Percentiles rank a stretch among this genome's conserved stretches.
Evolutionary conservation across 2,113 vertebrate genomes (phyloP).

Genomic region (Litocranius walleri): DNA sequence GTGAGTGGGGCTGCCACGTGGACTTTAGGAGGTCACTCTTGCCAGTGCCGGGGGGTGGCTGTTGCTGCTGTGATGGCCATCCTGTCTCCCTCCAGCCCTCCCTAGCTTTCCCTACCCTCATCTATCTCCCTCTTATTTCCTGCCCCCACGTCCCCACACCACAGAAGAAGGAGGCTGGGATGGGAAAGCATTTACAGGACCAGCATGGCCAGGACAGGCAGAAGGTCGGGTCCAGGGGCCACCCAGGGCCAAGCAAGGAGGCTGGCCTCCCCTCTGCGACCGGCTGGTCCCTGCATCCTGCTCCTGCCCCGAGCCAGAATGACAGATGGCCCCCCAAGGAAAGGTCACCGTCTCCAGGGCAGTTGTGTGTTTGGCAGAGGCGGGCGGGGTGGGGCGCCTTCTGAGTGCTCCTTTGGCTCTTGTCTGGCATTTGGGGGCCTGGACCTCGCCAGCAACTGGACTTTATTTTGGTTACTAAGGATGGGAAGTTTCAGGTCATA

Average conservation of each 20-base stretch:
- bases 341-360: slow-evolving; percentile 24
- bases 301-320: slow-evolving; percentile 21
- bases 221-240: not conserved
- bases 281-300: not conserved
- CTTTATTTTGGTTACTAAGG: slow-evolving; percentile 69
- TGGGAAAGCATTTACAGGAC: not conserved
- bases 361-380: not conserved
- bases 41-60: not conserved
- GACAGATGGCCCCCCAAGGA: slow-evolving; percentile 57
- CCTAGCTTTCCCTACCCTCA: no score
- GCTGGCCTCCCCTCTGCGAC: not conserved
- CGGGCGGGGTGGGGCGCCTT: not conserved
- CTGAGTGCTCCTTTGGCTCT: not conserved
- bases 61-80: not conserved
- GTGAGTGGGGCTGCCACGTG: accelerated
- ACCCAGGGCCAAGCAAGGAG: not conserved
- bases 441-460: slow-evolving; percentile 14
- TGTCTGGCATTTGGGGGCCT: not conserved
- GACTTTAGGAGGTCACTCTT: accelerated
- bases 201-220: not conserved
- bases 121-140: not conserved
- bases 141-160: accelerated
- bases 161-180: accelerated
- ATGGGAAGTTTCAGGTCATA: slow-evolving; percentile 18
- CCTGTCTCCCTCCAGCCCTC: not conserved